A percentile compares a stretch with the other conserved stretches of the same genome.
Conservation (phyloP, 2,888 invertebrate species). For the Lagria hirta region DNA sequence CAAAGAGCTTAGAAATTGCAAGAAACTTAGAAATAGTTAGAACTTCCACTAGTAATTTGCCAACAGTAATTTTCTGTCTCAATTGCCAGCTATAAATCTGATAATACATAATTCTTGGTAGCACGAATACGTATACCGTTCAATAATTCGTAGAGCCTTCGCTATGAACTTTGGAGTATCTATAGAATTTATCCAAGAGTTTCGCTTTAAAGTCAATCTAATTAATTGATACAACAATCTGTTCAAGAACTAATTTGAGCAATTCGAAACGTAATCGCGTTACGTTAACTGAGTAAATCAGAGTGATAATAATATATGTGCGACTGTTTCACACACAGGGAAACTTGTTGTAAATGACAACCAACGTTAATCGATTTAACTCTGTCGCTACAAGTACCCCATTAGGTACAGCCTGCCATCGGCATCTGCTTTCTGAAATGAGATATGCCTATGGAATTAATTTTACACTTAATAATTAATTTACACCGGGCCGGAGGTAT, state of each 20-base stretch:
- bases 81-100: constrained; percentile 25
- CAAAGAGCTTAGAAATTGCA: too few relatives aligned
- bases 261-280: constrained; percentile 34
- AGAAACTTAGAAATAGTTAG: constrained; percentile 18
- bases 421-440: constrained; percentile 43
- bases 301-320: constrained; percentile 35
- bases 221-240: constrained; percentile 35
- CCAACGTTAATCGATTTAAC: constrained; percentile 45
- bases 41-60: constrained; percentile 17
- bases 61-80: constrained; percentile 23
- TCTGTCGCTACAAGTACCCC: constrained; percentile 43
- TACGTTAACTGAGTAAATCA: constrained; percentile 35
- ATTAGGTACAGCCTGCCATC: constrained; percentile 47
- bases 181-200: too few relatives aligned
- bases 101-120: constrained; percentile 21
- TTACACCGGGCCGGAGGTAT: constrained; percentile 33
- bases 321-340: constrained; percentile 34
- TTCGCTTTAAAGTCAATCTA: too few relatives aligned
- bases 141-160: constrained; percentile 19
- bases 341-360: constrained; percentile 45
- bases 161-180: constrained; percentile 8
- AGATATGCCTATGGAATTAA: constrained; percentile 44
- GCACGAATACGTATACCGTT: constrained; percentile 20
- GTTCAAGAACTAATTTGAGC: constrained; percentile 32
- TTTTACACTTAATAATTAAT: constrained; percentile 46